Evolutionary conservation across 2,113 vertebrate species (phyloP).

Genomic region (Channa maculata): DNA sequence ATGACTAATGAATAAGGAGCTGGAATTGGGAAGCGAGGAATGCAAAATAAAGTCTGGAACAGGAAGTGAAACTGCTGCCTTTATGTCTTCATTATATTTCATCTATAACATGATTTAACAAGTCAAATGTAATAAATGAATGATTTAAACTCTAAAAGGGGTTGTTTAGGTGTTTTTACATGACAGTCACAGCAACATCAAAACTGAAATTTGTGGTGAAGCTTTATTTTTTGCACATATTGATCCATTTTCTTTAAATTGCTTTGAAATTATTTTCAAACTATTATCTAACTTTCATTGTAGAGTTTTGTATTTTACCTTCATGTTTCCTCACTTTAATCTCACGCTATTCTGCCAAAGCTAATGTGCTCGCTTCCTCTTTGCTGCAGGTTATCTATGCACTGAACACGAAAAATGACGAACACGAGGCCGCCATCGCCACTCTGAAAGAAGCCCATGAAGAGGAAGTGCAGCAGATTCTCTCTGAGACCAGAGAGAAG

Average conservation of each 20-base stretch:
- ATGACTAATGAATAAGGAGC: too few relatives aligned
- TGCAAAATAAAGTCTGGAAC: too few relatives aligned
- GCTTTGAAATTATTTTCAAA: too few relatives aligned
- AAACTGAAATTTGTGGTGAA: not conserved
- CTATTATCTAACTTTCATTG: too few relatives aligned
- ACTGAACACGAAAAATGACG: constrained; percentile 99
- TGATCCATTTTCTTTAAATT: too few relatives aligned
- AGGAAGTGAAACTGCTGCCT: too few relatives aligned
- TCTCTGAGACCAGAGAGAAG: constrained; percentile 97
- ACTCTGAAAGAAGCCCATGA: constrained; percentile 99
- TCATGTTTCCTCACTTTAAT: too few relatives aligned
- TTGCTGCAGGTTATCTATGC: constrained; percentile 94
- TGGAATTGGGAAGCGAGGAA: too few relatives aligned
- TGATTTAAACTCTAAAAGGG: not conserved
- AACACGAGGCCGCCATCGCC: constrained; percentile 95
- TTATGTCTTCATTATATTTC: not conserved
- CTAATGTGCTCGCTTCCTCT: not conserved
- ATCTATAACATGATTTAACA: constrained; percentile 10
- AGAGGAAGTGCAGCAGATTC: constrained; percentile 98
- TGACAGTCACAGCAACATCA: not conserved
- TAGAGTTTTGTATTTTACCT: too few relatives aligned
- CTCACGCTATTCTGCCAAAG: too few relatives aligned
- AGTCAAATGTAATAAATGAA: not conserved
- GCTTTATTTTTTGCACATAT: not conserved
- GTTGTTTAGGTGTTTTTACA: not conserved